Percentiles rank a stretch among this genome's conserved stretches.
Conservation (phyloP, 2,888 invertebrate genomes). For the Pristionchus exspectatus region DNA sequence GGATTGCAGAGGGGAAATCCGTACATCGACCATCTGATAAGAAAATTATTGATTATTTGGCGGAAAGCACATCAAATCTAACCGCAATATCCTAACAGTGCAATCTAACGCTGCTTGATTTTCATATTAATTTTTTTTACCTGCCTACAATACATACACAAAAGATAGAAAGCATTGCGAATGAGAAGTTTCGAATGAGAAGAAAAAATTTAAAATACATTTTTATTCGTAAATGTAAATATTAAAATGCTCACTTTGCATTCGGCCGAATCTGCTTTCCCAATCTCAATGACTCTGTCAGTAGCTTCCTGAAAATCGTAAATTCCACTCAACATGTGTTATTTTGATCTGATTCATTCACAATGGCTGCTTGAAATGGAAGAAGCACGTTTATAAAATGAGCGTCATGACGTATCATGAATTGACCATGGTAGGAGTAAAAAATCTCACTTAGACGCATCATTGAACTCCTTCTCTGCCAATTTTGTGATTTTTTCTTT, state of each 20-base stretch:
- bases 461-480: conserved; percentile 57
- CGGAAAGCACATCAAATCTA: no score
- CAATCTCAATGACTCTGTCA: conserved; percentile 60
- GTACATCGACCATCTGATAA: conserved; percentile 64
- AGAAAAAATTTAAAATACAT: no score
- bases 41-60: neutral
- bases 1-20: conserved; percentile 65
- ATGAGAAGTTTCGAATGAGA: no score
- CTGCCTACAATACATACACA: no score
- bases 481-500: conserved; percentile 36
- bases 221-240: no score
- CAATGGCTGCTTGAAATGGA: neutral
- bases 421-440: neutral
- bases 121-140: no score
- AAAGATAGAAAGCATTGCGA: no score
- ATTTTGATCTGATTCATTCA: neutral
- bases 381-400: neutral
- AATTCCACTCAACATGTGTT: neutral
- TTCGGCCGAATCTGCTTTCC: conserved; percentile 61
- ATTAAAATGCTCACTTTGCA: no score
- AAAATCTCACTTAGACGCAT: conserved; percentile 55
- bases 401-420: neutral
- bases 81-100: no score
- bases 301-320: conserved; percentile 57
- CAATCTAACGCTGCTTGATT: no score